Evolutionary conservation across 2,888 invertebrate genomes (phyloP).

Genomic region (Quadriops clusia): DNA sequence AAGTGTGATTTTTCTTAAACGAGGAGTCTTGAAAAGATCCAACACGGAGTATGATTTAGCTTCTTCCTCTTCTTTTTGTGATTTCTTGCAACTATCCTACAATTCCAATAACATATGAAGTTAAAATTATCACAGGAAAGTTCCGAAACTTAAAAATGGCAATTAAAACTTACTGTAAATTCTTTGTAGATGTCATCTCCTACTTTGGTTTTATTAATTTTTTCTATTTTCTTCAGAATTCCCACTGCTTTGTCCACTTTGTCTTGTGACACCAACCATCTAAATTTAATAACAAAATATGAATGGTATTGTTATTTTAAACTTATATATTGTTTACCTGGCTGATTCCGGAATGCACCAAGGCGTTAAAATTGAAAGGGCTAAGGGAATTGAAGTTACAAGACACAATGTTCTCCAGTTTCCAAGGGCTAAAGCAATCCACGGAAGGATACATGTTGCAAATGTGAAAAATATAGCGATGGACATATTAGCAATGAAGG

Average conservation of each 20-base stretch:
- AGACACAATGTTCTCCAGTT: constrained; percentile 73
- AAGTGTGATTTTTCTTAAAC: constrained; percentile 62
- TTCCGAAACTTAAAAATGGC: constrained; percentile 5
- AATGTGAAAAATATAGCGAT: constrained; percentile 79
- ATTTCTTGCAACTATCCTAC: constrained; percentile 54
- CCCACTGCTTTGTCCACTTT: constrained; percentile 64
- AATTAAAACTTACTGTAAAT: constrained; percentile 49
- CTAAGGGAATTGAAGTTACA: constrained; percentile 65
- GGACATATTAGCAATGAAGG: constrained; percentile 84
- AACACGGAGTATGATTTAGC: constrained; percentile 64
- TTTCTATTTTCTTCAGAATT: constrained; percentile 70
- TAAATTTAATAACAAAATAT: constrained; percentile 29
- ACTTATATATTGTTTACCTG: constrained; percentile 48
- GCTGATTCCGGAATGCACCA: constrained; percentile 77
- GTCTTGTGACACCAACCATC: constrained; percentile 81
- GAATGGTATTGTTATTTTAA: constrained; percentile 6
- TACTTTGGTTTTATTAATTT: constrained; percentile 63
- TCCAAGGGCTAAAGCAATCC: constrained; percentile 69
- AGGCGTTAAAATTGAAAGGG: constrained; percentile 59
- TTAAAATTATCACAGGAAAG: constrained; percentile 1
- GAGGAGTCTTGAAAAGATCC: constrained; percentile 69
- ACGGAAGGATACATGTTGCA: constrained; percentile 67
- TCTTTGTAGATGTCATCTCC: constrained; percentile 60
- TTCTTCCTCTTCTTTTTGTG: constrained; percentile 58
- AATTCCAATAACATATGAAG: constrained; percentile 16